phyloP scores from a whole-genome alignment of 37 sponge, comb jelly and placozoan species.

The Oscarella lobularis region DNA sequence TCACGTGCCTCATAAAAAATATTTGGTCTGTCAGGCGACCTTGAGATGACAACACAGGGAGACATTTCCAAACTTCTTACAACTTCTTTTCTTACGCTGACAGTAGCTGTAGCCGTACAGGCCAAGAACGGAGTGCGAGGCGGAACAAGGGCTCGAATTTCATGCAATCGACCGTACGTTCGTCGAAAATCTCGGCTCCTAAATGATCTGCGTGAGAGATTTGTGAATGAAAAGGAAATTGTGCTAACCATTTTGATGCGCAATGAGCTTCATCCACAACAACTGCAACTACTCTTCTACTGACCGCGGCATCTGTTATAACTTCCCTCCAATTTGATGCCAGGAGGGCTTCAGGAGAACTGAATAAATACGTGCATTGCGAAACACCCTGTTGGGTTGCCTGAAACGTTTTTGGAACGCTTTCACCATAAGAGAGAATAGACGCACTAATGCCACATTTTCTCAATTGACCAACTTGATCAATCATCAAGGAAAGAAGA shows the following conservation, averaged over 20 bases:
- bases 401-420: neutral
- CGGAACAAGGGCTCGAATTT: constrained; percentile 31
- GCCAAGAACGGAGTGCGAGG: constrained; percentile 10
- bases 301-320: constrained; percentile 1
- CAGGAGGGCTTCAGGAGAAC: constrained; percentile 27
- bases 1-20: constrained; percentile 19
- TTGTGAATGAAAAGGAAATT: neutral
- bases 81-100: constrained; percentile 1
- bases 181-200: constrained; percentile 39
- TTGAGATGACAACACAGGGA: constrained; percentile 1
- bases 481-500: constrained; percentile 34
- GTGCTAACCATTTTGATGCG: constrained; percentile 25
- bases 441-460: constrained; percentile 12
- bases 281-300: constrained; percentile 9
- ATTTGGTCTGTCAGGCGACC: constrained; percentile 34
- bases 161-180: constrained; percentile 23
- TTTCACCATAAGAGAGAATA: neutral
- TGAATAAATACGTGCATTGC: constrained; percentile 7
- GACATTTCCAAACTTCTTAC: constrained; percentile 1
- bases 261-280: constrained; percentile 29
- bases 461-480: constrained; percentile 15
- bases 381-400: constrained; percentile 12
- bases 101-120: constrained; percentile 14
- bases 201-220: neutral
- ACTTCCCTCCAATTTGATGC: constrained; percentile 7